A percentile compares a stretch with the other conserved stretches of the same genome.
Conservation (phyloP, 2,113 vertebrate species). For the Platysteira castanea region DNA sequence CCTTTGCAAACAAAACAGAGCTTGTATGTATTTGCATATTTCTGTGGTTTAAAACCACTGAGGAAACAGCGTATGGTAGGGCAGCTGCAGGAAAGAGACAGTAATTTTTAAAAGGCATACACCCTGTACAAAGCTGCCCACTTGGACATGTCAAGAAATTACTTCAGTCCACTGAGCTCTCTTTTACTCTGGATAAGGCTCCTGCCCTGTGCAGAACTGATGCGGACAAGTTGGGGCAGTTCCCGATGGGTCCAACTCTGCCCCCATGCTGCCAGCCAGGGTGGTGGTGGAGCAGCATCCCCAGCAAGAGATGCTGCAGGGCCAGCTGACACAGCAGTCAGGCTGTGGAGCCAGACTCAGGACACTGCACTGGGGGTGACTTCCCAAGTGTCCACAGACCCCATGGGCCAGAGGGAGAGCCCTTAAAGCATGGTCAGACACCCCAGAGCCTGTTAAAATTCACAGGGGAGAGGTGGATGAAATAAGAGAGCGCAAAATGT, state of each 20-base stretch:
- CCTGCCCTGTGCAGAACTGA: background rate
- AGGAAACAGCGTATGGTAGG: fast-evolving
- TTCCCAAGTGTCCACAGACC: background rate
- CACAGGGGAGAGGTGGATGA: background rate
- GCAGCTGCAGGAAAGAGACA: background rate
- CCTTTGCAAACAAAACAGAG: background rate
- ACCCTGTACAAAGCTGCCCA: background rate
- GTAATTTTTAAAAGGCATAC: background rate
- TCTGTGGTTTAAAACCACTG: background rate
- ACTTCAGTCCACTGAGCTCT: fast-evolving
- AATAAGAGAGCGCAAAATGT: background rate
- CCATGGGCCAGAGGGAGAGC: background rate
- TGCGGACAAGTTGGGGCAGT: background rate
- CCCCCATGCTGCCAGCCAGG: background rate
- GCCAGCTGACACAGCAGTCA: background rate
- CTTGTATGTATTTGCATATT: background rate
- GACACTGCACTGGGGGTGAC: background rate
- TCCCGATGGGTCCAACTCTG: background rate
- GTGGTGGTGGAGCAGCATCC: background rate
- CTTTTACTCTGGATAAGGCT: background rate
- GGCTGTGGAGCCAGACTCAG: background rate
- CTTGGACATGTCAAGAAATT: fast-evolving
- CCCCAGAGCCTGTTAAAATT: background rate
- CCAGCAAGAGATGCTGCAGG: background rate
- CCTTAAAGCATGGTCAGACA: background rate